Evolutionary conservation across 2,113 vertebrate species (phyloP).

Genomic region (Pomatostomus ruficeps): DNA sequence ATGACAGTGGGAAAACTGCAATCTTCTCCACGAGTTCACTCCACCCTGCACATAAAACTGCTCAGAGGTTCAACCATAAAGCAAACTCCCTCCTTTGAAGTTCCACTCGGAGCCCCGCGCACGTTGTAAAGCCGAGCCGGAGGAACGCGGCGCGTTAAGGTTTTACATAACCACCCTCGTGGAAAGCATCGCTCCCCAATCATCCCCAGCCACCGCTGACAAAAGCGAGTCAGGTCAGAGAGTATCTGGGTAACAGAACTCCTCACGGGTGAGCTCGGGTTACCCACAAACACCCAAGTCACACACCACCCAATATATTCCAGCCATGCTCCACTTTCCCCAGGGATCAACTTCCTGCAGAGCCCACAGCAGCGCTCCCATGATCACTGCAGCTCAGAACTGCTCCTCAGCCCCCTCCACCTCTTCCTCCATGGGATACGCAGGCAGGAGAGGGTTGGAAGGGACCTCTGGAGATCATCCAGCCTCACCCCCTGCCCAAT

Average conservation of each 20-base stretch:
- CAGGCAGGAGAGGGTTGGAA: background rate
- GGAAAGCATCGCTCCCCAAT: background rate
- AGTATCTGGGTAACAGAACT: background rate
- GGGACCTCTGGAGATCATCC: background rate
- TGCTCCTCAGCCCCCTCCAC: background rate
- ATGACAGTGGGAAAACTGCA: constrained; percentile 49
- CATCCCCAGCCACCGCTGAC: background rate
- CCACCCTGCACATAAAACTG: constrained; percentile 54
- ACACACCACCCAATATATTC: background rate
- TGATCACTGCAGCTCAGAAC: background rate
- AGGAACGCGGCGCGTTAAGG: accelerated
- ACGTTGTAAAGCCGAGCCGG: background rate
- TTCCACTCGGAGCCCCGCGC: background rate
- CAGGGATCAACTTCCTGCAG: background rate
- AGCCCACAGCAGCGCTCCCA: background rate
- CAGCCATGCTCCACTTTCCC: background rate
- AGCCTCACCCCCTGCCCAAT: background rate
- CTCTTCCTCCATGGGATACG: accelerated
- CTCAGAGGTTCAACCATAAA: constrained; percentile 39
- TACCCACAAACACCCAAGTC: background rate
- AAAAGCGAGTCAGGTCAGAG: background rate
- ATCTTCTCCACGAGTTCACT: background rate
- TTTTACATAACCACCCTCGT: background rate
- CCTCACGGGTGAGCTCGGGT: background rate
- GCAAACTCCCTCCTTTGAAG: constrained; percentile 25